phyloP scores from a whole-genome alignment of 2,888 invertebrate species.

The Caenorhabditis sulstoni region DNA sequence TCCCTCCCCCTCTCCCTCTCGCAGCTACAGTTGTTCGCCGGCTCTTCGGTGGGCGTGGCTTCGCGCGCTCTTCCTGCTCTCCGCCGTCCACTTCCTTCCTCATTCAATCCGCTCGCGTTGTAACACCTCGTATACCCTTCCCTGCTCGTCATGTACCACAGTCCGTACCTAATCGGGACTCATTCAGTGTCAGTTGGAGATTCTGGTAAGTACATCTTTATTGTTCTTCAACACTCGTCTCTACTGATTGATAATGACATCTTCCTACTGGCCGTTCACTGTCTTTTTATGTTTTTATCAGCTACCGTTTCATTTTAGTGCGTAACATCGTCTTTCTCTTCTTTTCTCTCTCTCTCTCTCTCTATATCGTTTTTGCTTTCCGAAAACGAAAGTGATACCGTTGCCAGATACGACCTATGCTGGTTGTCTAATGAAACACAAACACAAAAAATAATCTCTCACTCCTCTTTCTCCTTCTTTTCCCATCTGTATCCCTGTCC shows the following conservation, averaged over 20 bases:
- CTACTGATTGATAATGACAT: conserved; percentile 21
- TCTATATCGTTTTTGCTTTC: conserved; percentile 27
- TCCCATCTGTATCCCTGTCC: conserved; percentile 1
- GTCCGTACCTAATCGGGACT: background rate
- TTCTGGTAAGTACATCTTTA: background rate
- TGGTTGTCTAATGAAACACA: conserved; percentile 23
- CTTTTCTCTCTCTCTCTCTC: conserved; percentile 6
- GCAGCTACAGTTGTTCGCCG: background rate
- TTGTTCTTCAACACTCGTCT: conserved; percentile 1
- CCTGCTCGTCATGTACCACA: background rate
- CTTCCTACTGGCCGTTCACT: conserved; percentile 6
- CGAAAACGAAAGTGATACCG: conserved; percentile 42
- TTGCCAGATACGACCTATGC: conserved; percentile 19
- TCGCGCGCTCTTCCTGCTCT: background rate
- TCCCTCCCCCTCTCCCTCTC: conserved; percentile 10
- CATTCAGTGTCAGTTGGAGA: background rate
- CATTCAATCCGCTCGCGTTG: too few relatives aligned
- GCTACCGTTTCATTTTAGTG: background rate
- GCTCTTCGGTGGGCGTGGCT: background rate
- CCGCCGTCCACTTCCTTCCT: background rate
- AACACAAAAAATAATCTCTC: too few relatives aligned
- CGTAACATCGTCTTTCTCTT: conserved; percentile 5
- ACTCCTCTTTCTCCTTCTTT: background rate
- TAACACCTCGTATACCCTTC: too few relatives aligned
- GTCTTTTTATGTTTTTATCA: conserved; percentile 13